Base-by-base conservation (phyloP, 2,113 vertebrate species). In the Speoplatyrhinus poulsoni region DNA sequence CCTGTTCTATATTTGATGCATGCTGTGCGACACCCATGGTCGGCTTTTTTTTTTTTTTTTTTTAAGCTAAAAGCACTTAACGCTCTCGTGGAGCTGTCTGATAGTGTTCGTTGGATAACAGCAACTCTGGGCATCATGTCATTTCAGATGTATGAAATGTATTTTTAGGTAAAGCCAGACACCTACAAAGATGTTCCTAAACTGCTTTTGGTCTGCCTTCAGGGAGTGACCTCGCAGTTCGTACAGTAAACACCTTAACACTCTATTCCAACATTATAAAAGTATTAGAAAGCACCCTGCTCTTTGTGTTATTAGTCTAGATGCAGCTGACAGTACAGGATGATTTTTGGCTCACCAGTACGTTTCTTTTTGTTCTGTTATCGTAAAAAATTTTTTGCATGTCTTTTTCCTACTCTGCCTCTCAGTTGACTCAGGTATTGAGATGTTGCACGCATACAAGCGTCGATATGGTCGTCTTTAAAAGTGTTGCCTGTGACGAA, bases 341-440 rank as follows among this genome's bases (percentile, higher is more conserved):
- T 67, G 60, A 74, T 47, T 62, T 50, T 61, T 73, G 78, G 58
- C 77, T 72, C 55, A 70, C 70, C 62, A 9, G n/a, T 17, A 62
- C 54, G 69, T 73, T 66, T 60, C 70, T 65, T 63, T 33, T 71
- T 12, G 36, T 13, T 63, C 62, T 57, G 32, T 26, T 13, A 36
- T 50, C n/a, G 52, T 9, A 10, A 61, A 46, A 56, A 55, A 32
- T 72, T 69, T 71, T 58, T 62, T 69, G 0, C 67, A 54, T 32
- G 62, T 68, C 50, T 65, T 58, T 62, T 46, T 33, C 47, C 33
- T 46, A 33, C 47, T 41, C 73, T 73, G 54, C 60, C 60, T 68
- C 79, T 85, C 73, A 62, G 72, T 74, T 82, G 68, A 89, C 86
- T 91, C 86, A 85, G 85, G 87, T 86, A 78, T 70, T 60, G 72